Evolutionary conservation across 2,888 invertebrate species (phyloP), one percentile per base, ranked within the genome.

Genomic region (Phortica magna): DNA sequence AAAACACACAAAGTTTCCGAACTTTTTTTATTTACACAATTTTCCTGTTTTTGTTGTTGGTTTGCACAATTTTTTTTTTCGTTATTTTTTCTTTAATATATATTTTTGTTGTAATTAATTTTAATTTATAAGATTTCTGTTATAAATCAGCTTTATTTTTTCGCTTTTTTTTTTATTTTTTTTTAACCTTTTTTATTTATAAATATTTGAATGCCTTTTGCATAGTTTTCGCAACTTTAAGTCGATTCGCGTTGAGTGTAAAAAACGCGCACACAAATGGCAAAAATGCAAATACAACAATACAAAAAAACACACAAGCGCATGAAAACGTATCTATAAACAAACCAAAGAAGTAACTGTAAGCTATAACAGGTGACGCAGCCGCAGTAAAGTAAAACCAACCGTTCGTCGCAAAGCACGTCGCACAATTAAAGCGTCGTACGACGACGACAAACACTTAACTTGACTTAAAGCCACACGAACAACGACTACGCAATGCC

Each of bases 371-470:
- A 31, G 31, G 31, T 31, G 31, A 31, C 31, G 31, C 31, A 4
- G 31, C 61, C 48, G 48, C 9, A 48, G 9, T 48, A 48, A 48
- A 48, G 78, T n/a, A 82, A 84, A 87, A 17, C 2, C 88, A 85
- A 85, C 85, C 85, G 85, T 88, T 87, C 88, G 85, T 86, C 83
- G 80, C 70, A 77, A 82, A 79, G 80, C 84, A 85, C 88, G 88
- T 85, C 86, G 80, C 82, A 87, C 89, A 84, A 88, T 84, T 85
- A 87, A 86, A 12, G 53, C 53, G 48, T 22, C 39, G 7, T 14
- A 74, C 31, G 53, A 1, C 9, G n/a, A 10, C 10, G 7, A 65
- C 53, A 65, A 17, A 65, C 65, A 67, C 55, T 67, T 55, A 14
- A 64, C n/a, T n/a, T n/a, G n/a, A 43, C 42, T 61, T 31, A 73